Base-by-base conservation (phyloP, 1,140 invertebrate genomes). In the Macrobrachium rosenbergii region DNA sequence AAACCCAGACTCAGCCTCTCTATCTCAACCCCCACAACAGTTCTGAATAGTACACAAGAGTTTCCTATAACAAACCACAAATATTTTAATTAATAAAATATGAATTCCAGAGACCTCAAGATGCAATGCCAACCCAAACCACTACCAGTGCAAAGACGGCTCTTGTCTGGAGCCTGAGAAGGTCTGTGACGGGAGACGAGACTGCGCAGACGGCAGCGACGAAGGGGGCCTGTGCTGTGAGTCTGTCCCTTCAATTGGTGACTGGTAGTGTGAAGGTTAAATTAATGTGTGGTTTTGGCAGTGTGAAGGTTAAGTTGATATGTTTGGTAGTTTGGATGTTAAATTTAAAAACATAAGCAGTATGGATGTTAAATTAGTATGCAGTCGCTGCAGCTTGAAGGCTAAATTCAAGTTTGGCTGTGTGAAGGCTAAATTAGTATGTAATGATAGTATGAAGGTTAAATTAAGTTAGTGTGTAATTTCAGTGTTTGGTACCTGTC, bases 141-240 rank as follows among this genome's bases (percentile, higher is more conserved):
- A 93, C 90, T 92, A 94, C 23, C 86, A 92, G 23, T 96, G 95
- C 91, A 94, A 95, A 90, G 94, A 94, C 87, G 91, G 92, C 64
- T 94, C 93, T 37, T 97, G 96, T 92, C 93, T 96, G 67, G 91
- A 93, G 23, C 93, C 94, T 7, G 91, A 91, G 45, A 93, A 94
- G 90, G 92, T 96, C 2, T 97, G 96, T 91, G 94, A 96, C 91
- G 93, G 92, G 0, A 91, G 90, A 19, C 90, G 91, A 21, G 95
- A 97, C 91, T 97, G 96, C 91, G 89, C 91, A 14, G 96, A 97
- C 91, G 94, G 94, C 45, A 94, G 94, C 0, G 97, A 98, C 92
- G 97, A 98, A 92, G 95, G 94, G 0, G 91, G 94, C 79, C 92
- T 94, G 37, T 97, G 96, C 91, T 93, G 95, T 94, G 92, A 93